These are phyloP conservation scores for Mycogona germanica DNA, from an alignment of 2,888 invertebrate species.

Conservation along the genomic window DNA sequence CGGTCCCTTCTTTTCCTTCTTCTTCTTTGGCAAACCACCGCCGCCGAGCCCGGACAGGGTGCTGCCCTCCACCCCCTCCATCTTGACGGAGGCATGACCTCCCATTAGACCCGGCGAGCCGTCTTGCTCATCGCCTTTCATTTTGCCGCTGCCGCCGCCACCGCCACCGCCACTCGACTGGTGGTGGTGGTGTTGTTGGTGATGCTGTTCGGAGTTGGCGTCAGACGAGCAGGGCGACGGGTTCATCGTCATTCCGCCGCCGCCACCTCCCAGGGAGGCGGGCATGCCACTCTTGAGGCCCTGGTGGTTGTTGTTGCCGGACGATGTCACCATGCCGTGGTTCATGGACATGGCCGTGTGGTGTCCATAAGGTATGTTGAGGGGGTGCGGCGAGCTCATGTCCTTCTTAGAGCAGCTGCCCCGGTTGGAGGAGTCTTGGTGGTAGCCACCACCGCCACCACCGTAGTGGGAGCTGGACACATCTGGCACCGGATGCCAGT, in stretches of 20 bases:
- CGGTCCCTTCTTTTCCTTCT: slow-evolving; percentile 15
- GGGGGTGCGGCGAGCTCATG: not conserved
- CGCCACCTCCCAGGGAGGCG: not conserved
- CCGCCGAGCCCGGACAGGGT: not conserved
- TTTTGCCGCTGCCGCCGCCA: too few species aligned
- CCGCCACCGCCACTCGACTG: too few species aligned
- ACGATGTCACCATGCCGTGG: not conserved
- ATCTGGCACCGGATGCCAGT: slow-evolving; percentile 14
- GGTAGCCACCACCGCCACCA: not conserved
- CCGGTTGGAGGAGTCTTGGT: not conserved
- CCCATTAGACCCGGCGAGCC: not conserved
- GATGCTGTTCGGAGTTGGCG: not conserved
- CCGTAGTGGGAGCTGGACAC: not conserved
- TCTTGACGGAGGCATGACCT: not conserved
- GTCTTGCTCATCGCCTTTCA: too few species aligned
- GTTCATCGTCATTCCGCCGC: not conserved
- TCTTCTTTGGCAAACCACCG: slow-evolving; percentile 3
- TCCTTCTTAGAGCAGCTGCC: slow-evolving; percentile 13
- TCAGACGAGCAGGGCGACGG: not conserved
- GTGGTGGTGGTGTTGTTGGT: too few species aligned
- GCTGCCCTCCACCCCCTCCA: not conserved
- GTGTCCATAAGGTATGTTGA: slow-evolving; percentile 5
- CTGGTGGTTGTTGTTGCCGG: not conserved
- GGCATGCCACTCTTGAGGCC: not conserved
- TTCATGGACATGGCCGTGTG: slow-evolving; percentile 3